These are phyloP conservation scores for Mamestra brassicae DNA, from an alignment of 2,888 invertebrate genomes.

Conservation along the genomic window DNA sequence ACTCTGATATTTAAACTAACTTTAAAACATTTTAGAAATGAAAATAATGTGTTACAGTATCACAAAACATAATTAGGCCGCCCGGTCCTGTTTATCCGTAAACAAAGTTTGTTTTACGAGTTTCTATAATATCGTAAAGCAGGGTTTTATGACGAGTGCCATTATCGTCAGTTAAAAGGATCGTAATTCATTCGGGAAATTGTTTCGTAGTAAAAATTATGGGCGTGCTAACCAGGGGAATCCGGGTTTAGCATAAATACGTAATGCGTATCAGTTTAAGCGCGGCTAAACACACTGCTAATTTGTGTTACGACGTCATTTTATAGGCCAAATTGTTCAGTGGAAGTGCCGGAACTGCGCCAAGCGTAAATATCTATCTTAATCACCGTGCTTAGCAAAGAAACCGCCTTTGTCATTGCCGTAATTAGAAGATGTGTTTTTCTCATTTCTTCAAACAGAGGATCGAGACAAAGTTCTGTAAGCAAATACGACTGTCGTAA, in stretches of 20 bases:
- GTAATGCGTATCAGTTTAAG: slow-evolving; percentile 37
- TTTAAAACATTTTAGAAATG: slow-evolving; percentile 43
- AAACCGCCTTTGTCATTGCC: neutral
- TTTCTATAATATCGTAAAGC: slow-evolving; percentile 63
- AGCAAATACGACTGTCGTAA: too few species aligned
- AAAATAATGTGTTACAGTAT: slow-evolving; percentile 55
- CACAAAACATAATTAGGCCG: slow-evolving; percentile 63
- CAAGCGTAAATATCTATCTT: slow-evolving; percentile 9
- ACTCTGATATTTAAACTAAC: slow-evolving; percentile 33
- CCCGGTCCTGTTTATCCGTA: slow-evolving; percentile 56
- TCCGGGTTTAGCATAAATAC: slow-evolving; percentile 45
- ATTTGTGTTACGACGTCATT: slow-evolving; percentile 43
- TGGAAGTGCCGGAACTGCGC: slow-evolving; percentile 18
- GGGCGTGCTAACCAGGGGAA: slow-evolving; percentile 44
- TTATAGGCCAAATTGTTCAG: slow-evolving; percentile 31
- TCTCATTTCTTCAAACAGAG: neutral
- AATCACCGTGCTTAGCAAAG: neutral
- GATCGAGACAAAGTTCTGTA: too few species aligned
- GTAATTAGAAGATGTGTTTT: neutral
- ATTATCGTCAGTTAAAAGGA: slow-evolving; percentile 66
- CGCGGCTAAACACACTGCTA: slow-evolving; percentile 35
- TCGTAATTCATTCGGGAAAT: slow-evolving; percentile 62
- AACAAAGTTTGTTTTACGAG: slow-evolving; percentile 68
- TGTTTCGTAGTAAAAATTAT: slow-evolving; percentile 61
- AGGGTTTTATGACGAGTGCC: slow-evolving; percentile 62